Base-by-base conservation (phyloP, 2,113 vertebrate species). In the Carassius auratus region DNA sequence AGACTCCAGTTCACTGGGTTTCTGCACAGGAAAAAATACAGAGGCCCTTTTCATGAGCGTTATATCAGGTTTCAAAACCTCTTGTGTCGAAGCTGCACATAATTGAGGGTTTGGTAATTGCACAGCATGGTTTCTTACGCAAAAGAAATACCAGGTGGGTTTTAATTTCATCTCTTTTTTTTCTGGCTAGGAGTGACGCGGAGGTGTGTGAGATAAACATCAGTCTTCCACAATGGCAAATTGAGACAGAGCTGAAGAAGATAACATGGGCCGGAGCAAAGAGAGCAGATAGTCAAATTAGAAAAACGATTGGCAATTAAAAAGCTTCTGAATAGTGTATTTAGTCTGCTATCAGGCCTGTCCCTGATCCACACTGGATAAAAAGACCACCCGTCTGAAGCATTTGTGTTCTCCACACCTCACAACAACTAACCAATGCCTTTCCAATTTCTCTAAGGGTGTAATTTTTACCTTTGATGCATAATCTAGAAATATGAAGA, bases 301-400 rank as follows among this genome's bases (percentile, higher is more conserved):
- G 64, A 76, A 81, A 52, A 81, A 52, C 5, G 17, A 81, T 81
- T 81, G 80, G 62, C 80, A 69, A 81, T 69, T 81, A 68, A 69
- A 69, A 36, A 12, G 42, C 64, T 33, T 52, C 48, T 69, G 42
- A 81, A 50, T n/a, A 81, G 79, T 0, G 0, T 8, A 30, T 23
- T 68, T 42, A 64, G 36, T 80, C 5, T 26, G 23, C 61, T 66
- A 81, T 81, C 78, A 26, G 59, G 7, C 61, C 38, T 48, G 59
- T 26, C 1, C 23, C 45, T 81, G 80, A 81, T 69, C 8, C 23
- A 50, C 23, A 52, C 45, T 52, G 17, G 64, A 81, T 69, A 52
- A 69, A 30, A 81, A 66, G 80, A 69, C 62, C 80, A 81, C 64
- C 80, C 1, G 3, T 66, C 15, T 68, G 62, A 8, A 45, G 45